Evolutionary conservation across 2,797 vertebrate genomes (phyloP), one percentile per base, ranked within the genome.

Genomic region (Synaphobranchus kaupii): DNA sequence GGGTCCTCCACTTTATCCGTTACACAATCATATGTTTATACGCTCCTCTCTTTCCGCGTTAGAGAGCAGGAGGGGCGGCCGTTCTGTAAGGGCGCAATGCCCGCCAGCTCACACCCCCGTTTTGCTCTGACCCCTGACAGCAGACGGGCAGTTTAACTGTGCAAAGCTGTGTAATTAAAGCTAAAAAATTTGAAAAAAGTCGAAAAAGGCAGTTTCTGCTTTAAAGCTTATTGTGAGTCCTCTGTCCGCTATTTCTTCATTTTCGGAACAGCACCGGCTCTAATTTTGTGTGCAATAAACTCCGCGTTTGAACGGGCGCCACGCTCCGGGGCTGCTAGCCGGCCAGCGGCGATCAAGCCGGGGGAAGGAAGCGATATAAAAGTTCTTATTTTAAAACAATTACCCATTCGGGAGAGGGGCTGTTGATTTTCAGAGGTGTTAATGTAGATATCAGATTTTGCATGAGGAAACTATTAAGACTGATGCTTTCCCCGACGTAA

Each of bases 101-200:
- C 5, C n/a, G 17, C 34, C 73, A 78, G 80, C 44, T 48, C n/a
- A 50, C 22, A 22, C 93, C 93, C 92, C 93, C 93, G 93, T 93
- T 91, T 93, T 92, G 91, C 90, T 71, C 90, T 94, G 95, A 95
- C 95, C 95, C 93, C 92, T 88, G 86, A 93, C 92, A 93, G 94
- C 91, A 92, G 90, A 90, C 89, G 93, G 90, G 91, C 91, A 90
- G 94, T 95, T 95, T 95, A 96, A 95, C 91, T 92, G 94, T 88
- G 87, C 94, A 54, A 90, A 84, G 94, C 95, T 94, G 93, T 94
- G 94, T 95, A 95, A 96, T 96, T 96, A 96, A 94, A 94, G 92
- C 91, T 81, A 91, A 93, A 91, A n/a, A n/a, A n/a, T n/a, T n/a
- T n/a, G n/a, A n/a, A n/a, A n/a, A n/a, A 89, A 90, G 91, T 94